Percentiles rank a stretch among this genome's conserved stretches.
Evolutionary conservation across 2,797 vertebrate species (phyloP).

Genomic region (Sebastes steindachneri): DNA sequence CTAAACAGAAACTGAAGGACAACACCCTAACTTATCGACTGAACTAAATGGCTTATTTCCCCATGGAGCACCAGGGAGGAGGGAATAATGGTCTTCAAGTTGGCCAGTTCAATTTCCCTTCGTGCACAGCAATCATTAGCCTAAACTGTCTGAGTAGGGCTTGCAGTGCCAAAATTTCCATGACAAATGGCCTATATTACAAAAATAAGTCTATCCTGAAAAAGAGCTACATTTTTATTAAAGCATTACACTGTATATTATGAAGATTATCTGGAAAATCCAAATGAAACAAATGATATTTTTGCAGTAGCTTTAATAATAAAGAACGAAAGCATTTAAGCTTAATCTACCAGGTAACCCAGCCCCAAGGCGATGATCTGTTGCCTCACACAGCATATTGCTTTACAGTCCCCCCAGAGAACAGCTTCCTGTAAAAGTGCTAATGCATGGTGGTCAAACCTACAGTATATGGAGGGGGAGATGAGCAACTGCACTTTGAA

Average conservation of each 20-base stretch:
- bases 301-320: neutral
- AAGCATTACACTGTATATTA: neutral
- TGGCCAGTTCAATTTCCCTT: slow-evolving; percentile 47
- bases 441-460: slow-evolving; percentile 68
- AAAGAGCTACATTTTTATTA: neutral
- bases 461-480: slow-evolving; percentile 29
- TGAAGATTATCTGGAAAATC: neutral
- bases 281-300: neutral
- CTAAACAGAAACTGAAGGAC: slow-evolving; percentile 46
- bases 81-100: slow-evolving; percentile 49
- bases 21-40: slow-evolving; percentile 67
- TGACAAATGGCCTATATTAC: neutral
- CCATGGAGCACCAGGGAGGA: slow-evolving; percentile 28
- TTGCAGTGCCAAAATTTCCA: slow-evolving; percentile 2
- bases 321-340: neutral
- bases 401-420: slow-evolving; percentile 53
- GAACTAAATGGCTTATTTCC: slow-evolving; percentile 66
- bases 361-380: slow-evolving; percentile 15
- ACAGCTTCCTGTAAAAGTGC: slow-evolving; percentile 70
- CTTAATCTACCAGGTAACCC: slow-evolving; percentile 43
- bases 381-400: slow-evolving; percentile 33
- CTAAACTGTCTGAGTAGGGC: slow-evolving; percentile 1
- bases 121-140: slow-evolving; percentile 22
- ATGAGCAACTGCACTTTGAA: slow-evolving; percentile 57
- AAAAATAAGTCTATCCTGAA: neutral